Evolutionary conservation across 2,888 invertebrate species (phyloP).

Genomic region (Serrognathus titanus): DNA sequence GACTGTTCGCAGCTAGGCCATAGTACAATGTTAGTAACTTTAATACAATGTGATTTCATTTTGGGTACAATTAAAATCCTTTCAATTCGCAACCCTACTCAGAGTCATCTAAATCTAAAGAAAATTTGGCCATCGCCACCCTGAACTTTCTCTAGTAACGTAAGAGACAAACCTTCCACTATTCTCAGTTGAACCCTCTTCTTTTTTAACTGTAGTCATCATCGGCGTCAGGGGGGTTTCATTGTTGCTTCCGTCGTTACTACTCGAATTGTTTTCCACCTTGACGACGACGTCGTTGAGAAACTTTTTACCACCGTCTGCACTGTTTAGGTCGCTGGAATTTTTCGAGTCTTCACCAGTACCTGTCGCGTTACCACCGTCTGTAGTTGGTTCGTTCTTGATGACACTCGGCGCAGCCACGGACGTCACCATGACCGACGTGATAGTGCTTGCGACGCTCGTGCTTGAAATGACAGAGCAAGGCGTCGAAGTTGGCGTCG

Average conservation of each 20-base stretch:
- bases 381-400: conserved; percentile 5
- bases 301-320: conserved; percentile 4
- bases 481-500: conserved; percentile 35
- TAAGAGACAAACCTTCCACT: background rate
- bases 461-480: conserved; percentile 8
- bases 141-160: too few relatives aligned
- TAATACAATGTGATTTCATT: too few relatives aligned
- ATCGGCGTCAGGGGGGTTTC: background rate
- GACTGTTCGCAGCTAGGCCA: too few relatives aligned
- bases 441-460: conserved; percentile 14
- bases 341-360: conserved; percentile 16
- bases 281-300: conserved; percentile 8
- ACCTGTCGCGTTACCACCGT: conserved; percentile 8
- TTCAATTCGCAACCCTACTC: too few relatives aligned
- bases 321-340: conserved; percentile 8
- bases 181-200: background rate
- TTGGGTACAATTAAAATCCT: too few relatives aligned
- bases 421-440: conserved; percentile 3
- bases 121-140: too few relatives aligned
- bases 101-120: too few relatives aligned
- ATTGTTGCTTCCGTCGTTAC: conserved; percentile 8
- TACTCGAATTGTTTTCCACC: conserved; percentile 9
- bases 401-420: conserved; percentile 6
- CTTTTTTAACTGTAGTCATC: background rate
- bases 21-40: too few relatives aligned